These are phyloP conservation scores for Tetrao urogallus DNA, from an alignment of 2,113 vertebrate species.

Conservation along the genomic window DNA sequence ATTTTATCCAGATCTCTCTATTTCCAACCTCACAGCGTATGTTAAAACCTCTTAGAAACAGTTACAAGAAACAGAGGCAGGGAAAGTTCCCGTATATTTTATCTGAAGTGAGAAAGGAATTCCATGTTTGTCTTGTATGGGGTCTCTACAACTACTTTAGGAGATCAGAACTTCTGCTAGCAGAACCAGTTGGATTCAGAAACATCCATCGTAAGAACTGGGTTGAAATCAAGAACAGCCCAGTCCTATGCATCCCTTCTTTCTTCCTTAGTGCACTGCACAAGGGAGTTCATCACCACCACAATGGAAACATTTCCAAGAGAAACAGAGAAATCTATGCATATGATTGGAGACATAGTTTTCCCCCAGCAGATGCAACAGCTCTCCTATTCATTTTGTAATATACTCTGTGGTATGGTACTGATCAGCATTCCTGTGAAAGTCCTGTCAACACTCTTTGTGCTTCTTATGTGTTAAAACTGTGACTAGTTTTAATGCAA, in stretches of 20 bases:
- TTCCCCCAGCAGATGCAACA: not conserved
- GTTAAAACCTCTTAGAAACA: not conserved
- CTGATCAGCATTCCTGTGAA: not conserved
- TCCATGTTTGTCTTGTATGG: not conserved
- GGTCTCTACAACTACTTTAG: not conserved
- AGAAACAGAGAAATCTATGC: not conserved
- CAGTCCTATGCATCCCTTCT: not conserved
- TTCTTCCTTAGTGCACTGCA: not conserved
- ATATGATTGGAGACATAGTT: not conserved
- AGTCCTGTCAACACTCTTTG: not conserved
- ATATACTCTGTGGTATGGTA: not conserved
- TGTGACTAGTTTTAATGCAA: not conserved
- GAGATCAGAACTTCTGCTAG: constrained; percentile 10
- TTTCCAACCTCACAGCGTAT: not conserved
- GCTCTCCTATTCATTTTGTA: not conserved
- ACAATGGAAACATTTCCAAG: not conserved
- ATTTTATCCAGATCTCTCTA: not conserved
- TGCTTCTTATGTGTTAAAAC: not conserved
- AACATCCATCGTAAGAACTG: not conserved
- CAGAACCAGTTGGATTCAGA: not conserved
- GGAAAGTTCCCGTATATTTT: not conserved
- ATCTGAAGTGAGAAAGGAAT: not conserved
- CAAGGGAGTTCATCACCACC: not conserved
- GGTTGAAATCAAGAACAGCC: not conserved
- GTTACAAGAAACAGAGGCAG: not conserved